Evolutionary conservation across 2,888 invertebrate genomes (phyloP).

Genomic region (Acrocera orbiculus): DNA sequence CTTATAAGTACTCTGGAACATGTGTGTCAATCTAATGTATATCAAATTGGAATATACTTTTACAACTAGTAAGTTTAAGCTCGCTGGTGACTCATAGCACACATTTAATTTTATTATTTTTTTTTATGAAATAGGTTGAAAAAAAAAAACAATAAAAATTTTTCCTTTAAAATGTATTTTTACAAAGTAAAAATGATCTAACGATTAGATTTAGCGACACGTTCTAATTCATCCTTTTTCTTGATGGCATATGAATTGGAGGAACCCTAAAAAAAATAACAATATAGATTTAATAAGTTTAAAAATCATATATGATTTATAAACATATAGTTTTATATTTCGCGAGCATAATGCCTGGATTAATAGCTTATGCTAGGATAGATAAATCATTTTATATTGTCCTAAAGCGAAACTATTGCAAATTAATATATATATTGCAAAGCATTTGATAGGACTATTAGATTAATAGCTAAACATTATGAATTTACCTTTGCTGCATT

Average conservation of each 20-base stretch:
- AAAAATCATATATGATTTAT: not conserved
- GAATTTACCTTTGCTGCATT: constrained; percentile 83
- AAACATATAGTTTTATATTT: constrained; percentile 5
- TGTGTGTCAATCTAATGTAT: no score
- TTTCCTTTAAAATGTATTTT: no score
- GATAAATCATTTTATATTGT: constrained; percentile 14
- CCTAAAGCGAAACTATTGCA: constrained; percentile 24
- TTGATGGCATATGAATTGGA: constrained; percentile 99
- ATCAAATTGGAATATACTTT: no score
- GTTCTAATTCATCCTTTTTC: constrained; percentile 99
- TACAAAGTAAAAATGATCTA: constrained; percentile 47
- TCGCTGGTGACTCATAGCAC: no score
- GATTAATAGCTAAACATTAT: not conserved
- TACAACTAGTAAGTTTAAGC: no score
- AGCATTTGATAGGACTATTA: constrained; percentile 25
- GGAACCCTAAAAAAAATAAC: constrained; percentile 51
- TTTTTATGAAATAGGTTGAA: no score
- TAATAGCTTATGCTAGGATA: constrained; percentile 7
- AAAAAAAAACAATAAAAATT: no score
- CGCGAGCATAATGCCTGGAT: constrained; percentile 6
- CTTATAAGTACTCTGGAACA: no score
- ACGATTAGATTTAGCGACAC: constrained; percentile 99
- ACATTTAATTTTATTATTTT: no score
- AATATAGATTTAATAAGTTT: not conserved
- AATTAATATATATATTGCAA: constrained; percentile 11